A percentile compares a stretch with the other conserved stretches of the same genome.
phyloP scores from a whole-genome alignment of 2,888 invertebrate genomes.

The Cheilosia soror region DNA sequence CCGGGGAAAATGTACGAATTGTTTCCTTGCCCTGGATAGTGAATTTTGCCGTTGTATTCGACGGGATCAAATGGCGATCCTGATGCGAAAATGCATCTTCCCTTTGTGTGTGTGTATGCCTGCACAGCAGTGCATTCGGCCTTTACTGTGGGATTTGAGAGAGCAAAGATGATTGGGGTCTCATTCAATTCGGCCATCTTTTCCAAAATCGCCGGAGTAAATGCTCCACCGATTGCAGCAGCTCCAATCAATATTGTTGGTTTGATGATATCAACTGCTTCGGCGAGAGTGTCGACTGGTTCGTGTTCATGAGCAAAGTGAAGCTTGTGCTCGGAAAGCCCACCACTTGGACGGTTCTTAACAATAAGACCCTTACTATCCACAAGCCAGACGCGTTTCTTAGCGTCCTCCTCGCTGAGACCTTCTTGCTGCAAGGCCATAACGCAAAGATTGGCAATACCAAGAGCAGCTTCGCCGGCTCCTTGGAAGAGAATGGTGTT shows the following conservation, averaged over 20 bases:
- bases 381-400: constrained; percentile 95
- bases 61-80: constrained; percentile 98
- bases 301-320: constrained; percentile 91
- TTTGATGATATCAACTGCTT: constrained; percentile 91
- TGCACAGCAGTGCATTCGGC: constrained; percentile 99
- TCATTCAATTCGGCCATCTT: constrained; percentile 94
- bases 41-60: constrained; percentile 90
- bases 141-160: constrained; percentile 99
- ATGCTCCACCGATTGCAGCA: constrained; percentile 96
- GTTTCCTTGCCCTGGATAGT: constrained; percentile 98
- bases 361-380: constrained; percentile 98
- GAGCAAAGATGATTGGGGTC: constrained; percentile 96
- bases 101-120: constrained; percentile 95
- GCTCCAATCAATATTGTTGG: constrained; percentile 98
- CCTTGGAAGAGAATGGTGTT: constrained; percentile 97
- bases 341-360: constrained; percentile 92
- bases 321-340: constrained; percentile 91
- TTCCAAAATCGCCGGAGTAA: constrained; percentile 93
- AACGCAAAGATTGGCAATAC: constrained; percentile 95
- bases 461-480: constrained; percentile 98
- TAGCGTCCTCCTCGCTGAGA: constrained; percentile 89
- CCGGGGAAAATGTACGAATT: constrained; percentile 99
- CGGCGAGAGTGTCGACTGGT: constrained; percentile 90
- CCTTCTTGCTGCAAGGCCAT: constrained; percentile 97
- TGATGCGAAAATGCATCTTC: constrained; percentile 96